These are phyloP conservation scores for Falco novaeseelandiae DNA, from an alignment of 2,797 vertebrate genomes.

Conservation along the genomic window DNA sequence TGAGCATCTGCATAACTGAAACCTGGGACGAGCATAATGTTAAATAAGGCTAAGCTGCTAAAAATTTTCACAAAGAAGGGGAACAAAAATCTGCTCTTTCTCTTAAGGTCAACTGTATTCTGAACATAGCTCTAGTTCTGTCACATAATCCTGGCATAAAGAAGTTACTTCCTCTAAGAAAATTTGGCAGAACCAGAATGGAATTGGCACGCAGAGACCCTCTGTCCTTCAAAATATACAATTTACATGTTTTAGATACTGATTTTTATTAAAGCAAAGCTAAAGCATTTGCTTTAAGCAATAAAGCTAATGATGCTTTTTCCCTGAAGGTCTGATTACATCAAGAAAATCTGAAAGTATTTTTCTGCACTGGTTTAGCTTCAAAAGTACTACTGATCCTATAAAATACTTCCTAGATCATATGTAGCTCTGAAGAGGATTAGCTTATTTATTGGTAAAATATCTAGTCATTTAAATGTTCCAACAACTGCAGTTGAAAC, in stretches of 20 bases:
- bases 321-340: background rate
- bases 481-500: background rate
- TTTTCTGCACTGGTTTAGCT: background rate
- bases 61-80: background rate
- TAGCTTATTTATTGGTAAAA: background rate
- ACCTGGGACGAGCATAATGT: background rate
- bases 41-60: background rate
- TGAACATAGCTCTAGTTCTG: background rate
- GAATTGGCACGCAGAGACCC: background rate
- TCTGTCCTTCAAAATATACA: background rate
- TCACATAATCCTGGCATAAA: background rate
- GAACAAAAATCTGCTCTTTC: background rate
- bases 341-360: background rate
- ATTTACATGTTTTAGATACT: background rate
- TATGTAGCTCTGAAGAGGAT: background rate
- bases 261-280: background rate
- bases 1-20: background rate
- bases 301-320: background rate
- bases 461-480: background rate
- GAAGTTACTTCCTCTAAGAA: background rate
- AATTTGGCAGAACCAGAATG: background rate
- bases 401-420: background rate
- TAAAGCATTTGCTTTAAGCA: background rate
- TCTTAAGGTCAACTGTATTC: background rate
- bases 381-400: background rate